These are phyloP conservation scores for Chrysodeixis includens DNA, from an alignment of 2,888 invertebrate genomes.

Conservation along the genomic window DNA sequence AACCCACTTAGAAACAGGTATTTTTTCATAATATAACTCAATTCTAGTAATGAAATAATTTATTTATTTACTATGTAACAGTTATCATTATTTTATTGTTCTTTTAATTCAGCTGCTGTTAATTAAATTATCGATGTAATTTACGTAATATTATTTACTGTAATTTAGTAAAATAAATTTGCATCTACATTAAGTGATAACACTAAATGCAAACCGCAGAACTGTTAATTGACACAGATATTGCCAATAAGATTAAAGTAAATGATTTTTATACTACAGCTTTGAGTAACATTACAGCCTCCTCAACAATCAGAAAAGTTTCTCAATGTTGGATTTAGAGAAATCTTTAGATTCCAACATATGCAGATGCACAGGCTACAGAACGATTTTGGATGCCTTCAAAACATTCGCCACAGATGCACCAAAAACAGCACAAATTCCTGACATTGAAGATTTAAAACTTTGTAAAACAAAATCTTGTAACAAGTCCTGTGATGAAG, in stretches of 20 bases:
- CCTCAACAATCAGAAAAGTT: constrained; percentile 40
- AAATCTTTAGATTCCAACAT: constrained; percentile 93
- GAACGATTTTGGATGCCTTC: constrained; percentile 93
- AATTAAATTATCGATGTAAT: no score
- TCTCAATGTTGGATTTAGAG: constrained; percentile 88
- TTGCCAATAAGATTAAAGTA: neutral
- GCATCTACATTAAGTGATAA: no score
- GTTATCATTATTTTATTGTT: no score
- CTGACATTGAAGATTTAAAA: constrained; percentile 82
- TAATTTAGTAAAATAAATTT: no score
- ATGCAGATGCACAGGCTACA: constrained; percentile 94
- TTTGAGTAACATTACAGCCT: constrained; percentile 31
- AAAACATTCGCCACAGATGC: constrained; percentile 92
- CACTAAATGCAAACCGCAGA: no score
- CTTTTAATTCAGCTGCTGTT: no score
- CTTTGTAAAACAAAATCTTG: constrained; percentile 69
- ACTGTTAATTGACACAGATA: no score
- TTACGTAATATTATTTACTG: no score
- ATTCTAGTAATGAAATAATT: no score
- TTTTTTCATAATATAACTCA: no score
- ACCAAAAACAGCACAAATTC: constrained; percentile 78
- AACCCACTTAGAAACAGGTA: neutral
- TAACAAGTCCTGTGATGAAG: constrained; percentile 72
- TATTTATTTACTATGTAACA: no score
- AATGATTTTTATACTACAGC: neutral